Base-by-base conservation (phyloP, 2,888 invertebrate species). In the Amblyteles armatorius region DNA sequence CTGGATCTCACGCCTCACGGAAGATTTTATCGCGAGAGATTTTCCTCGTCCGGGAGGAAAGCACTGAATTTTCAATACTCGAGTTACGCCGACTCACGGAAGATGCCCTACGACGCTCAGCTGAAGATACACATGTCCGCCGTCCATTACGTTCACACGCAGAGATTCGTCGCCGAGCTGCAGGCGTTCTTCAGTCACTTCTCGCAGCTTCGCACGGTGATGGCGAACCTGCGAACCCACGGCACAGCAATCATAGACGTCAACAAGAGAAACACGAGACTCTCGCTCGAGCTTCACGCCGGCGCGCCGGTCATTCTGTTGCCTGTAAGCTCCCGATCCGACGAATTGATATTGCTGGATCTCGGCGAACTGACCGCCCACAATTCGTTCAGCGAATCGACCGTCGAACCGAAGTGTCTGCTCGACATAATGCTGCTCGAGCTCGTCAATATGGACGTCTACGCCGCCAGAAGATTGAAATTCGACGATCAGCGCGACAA, bases 81-180 rank as follows among this genome's bases (percentile, higher is more conserved):
- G 67, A 95, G 95, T 92, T 95, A 94, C 88, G 77, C 86, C 0
- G 90, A 93, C 33, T 89, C 92, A 0, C 89, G 90, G 11, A 89
- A 89, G 3, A 88, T 91, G 63, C 90, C 92, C 0, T 87, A 96
- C 92, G 97, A 98, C 88, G 95, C 96, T 2, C 95, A 96, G 84
- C 94, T 99, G 69, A 95, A 95, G 85, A 93, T 99, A 44, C 96
- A 97, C 90, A 98, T 99, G 97, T 97, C 98, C 0, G 98, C 99
- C 0, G 97, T 99, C 1, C 96, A 97, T 90, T 99, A 99, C 94
- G 97, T 99, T 74, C 99, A 99, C 94, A 99, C 99, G 0, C 98
- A 98, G 92, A 95, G 99, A 77, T 99, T 99, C 94, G 96, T 99
- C 73, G 96, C 96, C 26, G 99, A 99, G 94, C 95, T 99, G 79